Percentiles rank a stretch among this genome's conserved stretches.
Evolutionary conservation across 2,888 invertebrate genomes (phyloP).

Genomic region (Portevinia maculata): DNA sequence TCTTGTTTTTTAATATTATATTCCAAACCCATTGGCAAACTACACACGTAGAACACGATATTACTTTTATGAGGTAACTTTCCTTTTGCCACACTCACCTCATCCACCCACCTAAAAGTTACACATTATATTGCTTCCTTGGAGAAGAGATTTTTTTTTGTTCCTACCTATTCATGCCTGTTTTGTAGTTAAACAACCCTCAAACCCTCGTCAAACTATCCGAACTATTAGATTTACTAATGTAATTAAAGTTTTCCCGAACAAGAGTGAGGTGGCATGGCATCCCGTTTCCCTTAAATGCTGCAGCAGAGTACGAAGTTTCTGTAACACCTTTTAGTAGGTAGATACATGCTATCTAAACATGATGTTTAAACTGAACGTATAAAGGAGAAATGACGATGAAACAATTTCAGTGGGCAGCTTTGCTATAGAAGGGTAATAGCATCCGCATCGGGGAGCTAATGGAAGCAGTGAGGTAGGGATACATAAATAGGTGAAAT

Average conservation of each 20-base stretch:
- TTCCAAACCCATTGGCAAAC: conserved; percentile 64
- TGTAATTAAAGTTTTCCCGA: conserved; percentile 68
- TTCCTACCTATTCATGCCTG: conserved; percentile 19
- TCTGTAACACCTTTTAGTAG: conserved; percentile 21
- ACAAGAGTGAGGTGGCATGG: not conserved
- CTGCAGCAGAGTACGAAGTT: conserved; percentile 34
- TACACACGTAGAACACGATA: conserved; percentile 71
- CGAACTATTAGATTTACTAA: conserved; percentile 73
- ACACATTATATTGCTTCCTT: conserved; percentile 16
- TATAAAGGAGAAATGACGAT: conserved; percentile 20
- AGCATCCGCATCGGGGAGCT: not conserved
- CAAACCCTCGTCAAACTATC: conserved; percentile 71
- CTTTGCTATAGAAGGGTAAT: not conserved
- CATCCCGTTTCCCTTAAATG: conserved; percentile 25
- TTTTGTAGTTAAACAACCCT: conserved; percentile 67
- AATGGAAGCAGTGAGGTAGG: conserved; percentile 6
- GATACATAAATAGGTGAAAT: conserved; percentile 17
- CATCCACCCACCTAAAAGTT: not conserved
- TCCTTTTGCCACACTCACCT: conserved; percentile 32
- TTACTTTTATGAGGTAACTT: conserved; percentile 70
- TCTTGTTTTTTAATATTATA: conserved; percentile 60
- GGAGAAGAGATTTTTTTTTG: conserved; percentile 13
- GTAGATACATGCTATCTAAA: conserved; percentile 29
- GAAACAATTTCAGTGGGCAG: conserved; percentile 19
- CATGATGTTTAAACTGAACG: conserved; percentile 54